Conservation (phyloP, 2,888 invertebrate genomes). For the Carterocephalus palaemon region DNA sequence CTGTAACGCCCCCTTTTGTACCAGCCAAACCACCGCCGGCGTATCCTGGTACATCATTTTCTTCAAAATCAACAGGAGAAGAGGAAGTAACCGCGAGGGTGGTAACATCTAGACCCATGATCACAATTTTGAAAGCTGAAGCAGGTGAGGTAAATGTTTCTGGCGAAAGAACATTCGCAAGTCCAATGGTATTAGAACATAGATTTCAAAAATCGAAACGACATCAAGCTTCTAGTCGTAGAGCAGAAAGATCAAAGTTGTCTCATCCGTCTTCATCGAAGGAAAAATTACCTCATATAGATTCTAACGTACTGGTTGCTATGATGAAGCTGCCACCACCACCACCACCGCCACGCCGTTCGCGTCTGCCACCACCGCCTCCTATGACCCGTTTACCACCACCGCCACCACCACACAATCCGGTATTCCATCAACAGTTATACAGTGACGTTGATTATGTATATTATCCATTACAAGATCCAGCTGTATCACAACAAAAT, state of each 20-base stretch:
- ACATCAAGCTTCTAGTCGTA: constrained; percentile 76
- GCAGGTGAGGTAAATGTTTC: constrained; percentile 83
- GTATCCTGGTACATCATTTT: constrained; percentile 73
- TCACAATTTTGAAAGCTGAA: constrained; percentile 87
- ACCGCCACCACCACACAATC: constrained; percentile 88
- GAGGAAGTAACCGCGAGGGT: constrained; percentile 88
- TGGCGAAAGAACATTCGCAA: constrained; percentile 77
- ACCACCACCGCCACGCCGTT: constrained; percentile 75
- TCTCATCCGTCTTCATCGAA: constrained; percentile 74
- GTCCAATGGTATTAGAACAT: constrained; percentile 72
- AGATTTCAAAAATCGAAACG: constrained; percentile 73
- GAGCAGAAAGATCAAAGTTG: constrained; percentile 81
- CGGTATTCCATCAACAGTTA: constrained; percentile 92
- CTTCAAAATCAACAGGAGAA: constrained; percentile 47
- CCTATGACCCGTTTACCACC: constrained; percentile 82
- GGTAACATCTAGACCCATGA: constrained; percentile 87
- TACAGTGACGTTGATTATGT: constrained; percentile 96
- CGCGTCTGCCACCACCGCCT: constrained; percentile 84
- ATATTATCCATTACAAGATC: constrained; percentile 93
- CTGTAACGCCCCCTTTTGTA: constrained; percentile 55
- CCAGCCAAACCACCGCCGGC: constrained; percentile 82
- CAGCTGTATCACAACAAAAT: constrained; percentile 92
- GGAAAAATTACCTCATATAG: constrained; percentile 60
- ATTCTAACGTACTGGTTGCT: constrained; percentile 77
- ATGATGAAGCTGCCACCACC: constrained; percentile 81